Evolutionary conservation across 2,797 vertebrate species (phyloP).

Genomic region (Mormyrops attenuatus): DNA sequence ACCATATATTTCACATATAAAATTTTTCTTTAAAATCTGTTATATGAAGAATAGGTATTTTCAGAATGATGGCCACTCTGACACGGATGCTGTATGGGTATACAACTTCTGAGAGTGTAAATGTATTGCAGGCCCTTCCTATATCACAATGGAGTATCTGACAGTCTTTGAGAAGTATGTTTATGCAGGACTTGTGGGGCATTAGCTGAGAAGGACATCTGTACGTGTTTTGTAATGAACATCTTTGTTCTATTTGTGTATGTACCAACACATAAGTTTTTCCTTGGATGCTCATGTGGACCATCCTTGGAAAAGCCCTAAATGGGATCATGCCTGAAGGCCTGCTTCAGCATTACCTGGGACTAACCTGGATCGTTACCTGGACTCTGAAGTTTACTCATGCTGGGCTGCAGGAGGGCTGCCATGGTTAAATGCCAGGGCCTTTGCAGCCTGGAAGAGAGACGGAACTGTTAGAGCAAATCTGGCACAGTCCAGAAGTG

Average conservation of each 20-base stretch:
- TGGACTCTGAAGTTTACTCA: slow-evolving; percentile 51
- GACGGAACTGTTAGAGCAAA: neutral
- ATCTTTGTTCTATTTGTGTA: neutral
- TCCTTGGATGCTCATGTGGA: neutral
- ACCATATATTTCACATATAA: neutral
- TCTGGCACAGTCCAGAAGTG: neutral
- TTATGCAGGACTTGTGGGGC: neutral
- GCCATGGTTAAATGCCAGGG: slow-evolving; percentile 53
- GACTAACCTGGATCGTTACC: slow-evolving; percentile 49
- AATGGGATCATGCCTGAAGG: neutral
- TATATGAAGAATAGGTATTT: neutral
- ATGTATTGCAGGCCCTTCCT: neutral
- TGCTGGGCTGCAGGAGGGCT: slow-evolving; percentile 52
- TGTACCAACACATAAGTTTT: neutral
- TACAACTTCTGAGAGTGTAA: neutral
- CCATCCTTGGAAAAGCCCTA: too few species aligned
- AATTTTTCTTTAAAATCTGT: neutral
- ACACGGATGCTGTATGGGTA: neutral
- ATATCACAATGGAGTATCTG: neutral
- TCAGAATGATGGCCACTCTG: neutral
- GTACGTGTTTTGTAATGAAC: neutral
- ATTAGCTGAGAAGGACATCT: neutral
- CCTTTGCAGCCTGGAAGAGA: slow-evolving; percentile 34
- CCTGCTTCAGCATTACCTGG: neutral
- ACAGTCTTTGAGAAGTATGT: neutral